Percentiles rank a stretch among this genome's conserved stretches.
phyloP scores from a whole-genome alignment of 2,797 vertebrate species.

The Pipistrellus nathusii region DNA sequence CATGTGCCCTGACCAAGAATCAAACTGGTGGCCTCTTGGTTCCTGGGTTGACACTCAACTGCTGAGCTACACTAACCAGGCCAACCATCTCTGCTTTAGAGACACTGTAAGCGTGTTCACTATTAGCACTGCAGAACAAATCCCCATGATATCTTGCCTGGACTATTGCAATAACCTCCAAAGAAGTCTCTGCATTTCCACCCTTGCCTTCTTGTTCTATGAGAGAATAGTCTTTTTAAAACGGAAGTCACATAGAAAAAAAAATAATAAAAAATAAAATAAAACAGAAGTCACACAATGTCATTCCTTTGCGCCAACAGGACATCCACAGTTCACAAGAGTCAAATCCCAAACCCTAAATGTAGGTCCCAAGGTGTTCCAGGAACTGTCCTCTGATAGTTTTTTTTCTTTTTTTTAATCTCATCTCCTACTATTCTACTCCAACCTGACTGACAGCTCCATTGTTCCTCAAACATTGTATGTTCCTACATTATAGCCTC shows the following conservation, averaged over 20 bases:
- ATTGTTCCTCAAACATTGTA: not conserved
- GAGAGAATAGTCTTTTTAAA: not conserved
- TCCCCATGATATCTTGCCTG: not conserved
- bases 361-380: not conserved
- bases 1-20: too few species aligned
- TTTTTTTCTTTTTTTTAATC: not conserved
- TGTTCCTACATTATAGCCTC: not conserved
- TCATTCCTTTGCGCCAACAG: not conserved
- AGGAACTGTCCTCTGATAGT: not conserved
- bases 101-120: not conserved
- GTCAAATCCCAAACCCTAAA: not conserved
- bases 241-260: not conserved
- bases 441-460: not conserved
- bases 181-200: not conserved
- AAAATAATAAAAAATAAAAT: not conserved
- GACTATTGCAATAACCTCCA: not conserved
- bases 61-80: too few species aligned
- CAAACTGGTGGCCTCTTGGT: too few species aligned
- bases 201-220: not conserved
- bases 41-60: too few species aligned
- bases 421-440: not conserved
- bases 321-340: not conserved
- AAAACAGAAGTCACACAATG: not conserved
- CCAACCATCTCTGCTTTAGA: not conserved
- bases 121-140: not conserved